phyloP scores from a whole-genome alignment of 2,888 invertebrate genomes.

The Acheta domesticus region DNA sequence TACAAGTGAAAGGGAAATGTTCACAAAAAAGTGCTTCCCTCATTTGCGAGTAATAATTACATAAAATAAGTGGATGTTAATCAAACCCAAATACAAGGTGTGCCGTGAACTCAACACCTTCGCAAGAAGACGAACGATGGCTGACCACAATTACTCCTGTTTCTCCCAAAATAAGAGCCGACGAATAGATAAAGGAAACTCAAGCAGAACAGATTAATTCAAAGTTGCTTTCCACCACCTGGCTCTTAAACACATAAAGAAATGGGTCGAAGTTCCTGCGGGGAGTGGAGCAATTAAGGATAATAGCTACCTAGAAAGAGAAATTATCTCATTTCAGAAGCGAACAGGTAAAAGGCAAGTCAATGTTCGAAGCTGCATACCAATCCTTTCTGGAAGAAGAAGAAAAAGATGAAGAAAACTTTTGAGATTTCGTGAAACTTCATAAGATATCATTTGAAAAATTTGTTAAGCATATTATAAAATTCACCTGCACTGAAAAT shows the following conservation, averaged over 20 bases:
- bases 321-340: neutral
- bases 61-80: too few relatives aligned
- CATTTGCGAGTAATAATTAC: too few relatives aligned
- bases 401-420: neutral
- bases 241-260: constrained; percentile 1
- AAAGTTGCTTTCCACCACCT: neutral
- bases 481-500: too few relatives aligned
- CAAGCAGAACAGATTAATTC: neutral
- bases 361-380: neutral
- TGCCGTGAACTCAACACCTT: too few relatives aligned
- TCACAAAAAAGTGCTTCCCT: too few relatives aligned
- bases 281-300: neutral
- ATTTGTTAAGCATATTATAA: too few relatives aligned
- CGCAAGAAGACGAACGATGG: too few relatives aligned
- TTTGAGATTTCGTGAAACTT: neutral
- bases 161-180: neutral
- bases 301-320: constrained; percentile 1
- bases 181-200: neutral
- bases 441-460: too few relatives aligned
- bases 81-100: too few relatives aligned
- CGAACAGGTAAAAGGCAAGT: neutral
- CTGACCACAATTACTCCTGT: too few relatives aligned
- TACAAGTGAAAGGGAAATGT: too few relatives aligned
- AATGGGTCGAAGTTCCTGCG: neutral
- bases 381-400: neutral